Conservation (phyloP, 1,140 invertebrate species). For the Trypoxylus dichotomus region DNA sequence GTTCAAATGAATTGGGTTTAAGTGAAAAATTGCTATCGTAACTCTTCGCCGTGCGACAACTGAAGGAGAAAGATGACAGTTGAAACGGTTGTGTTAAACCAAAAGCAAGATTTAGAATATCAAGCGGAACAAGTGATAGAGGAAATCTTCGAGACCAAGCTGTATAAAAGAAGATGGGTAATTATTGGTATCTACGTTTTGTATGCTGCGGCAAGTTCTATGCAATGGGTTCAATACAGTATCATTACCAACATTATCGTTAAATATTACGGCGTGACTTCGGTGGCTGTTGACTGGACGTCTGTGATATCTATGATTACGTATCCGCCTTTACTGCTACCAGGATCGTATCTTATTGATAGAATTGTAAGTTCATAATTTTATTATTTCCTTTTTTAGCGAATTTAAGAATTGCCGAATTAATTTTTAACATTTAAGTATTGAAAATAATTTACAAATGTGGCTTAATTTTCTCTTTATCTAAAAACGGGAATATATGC, state of each 20-base stretch:
- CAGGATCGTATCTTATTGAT: slow-evolving; percentile 44
- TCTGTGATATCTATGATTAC: slow-evolving; percentile 45
- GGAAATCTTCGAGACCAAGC: background rate
- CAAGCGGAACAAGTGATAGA: background rate
- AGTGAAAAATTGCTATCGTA: background rate
- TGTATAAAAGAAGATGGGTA: slow-evolving; percentile 26
- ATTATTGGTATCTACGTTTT: slow-evolving; percentile 1
- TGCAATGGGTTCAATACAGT: slow-evolving; percentile 29
- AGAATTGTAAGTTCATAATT: slow-evolving; percentile 39
- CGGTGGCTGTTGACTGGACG: slow-evolving; percentile 67
- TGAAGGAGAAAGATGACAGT: background rate
- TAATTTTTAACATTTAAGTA: too few relatives aligned
- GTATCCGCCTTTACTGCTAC: slow-evolving; percentile 45
- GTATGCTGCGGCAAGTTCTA: background rate
- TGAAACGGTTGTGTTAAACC: background rate
- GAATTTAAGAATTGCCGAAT: too few relatives aligned
- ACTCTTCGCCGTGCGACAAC: background rate
- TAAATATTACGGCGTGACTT: slow-evolving; percentile 9
- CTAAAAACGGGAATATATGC: too few relatives aligned
- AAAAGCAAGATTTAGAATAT: background rate
- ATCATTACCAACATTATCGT: slow-evolving; percentile 27
- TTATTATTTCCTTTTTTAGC: background rate
- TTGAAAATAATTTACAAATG: too few relatives aligned
- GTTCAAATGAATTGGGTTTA: background rate
- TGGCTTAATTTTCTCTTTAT: too few relatives aligned